Percentiles rank a stretch among this genome's conserved stretches.
phyloP scores from a whole-genome alignment of 2,113 vertebrate genomes.

The Stomatorhinus ivindoensis region DNA sequence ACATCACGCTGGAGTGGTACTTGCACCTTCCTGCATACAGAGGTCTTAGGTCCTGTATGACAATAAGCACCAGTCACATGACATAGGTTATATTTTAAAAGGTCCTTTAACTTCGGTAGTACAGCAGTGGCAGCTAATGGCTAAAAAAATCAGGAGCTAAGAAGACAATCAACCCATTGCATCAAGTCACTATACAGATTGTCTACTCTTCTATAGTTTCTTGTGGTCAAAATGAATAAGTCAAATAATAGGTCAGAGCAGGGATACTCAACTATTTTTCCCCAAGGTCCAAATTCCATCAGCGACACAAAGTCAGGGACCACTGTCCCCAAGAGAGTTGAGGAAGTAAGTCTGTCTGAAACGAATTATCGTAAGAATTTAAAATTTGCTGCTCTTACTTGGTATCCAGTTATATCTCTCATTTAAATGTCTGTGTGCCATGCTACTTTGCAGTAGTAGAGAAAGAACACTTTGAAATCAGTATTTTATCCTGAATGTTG shows the following conservation, averaged over 20 bases:
- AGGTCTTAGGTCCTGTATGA: slow-evolving; percentile 79
- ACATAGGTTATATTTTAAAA: neutral
- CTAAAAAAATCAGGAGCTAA: neutral
- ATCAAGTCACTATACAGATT: neutral
- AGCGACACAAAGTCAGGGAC: neutral
- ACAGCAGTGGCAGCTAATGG: neutral
- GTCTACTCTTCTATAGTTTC: neutral
- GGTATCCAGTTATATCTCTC: neutral
- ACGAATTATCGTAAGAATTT: neutral
- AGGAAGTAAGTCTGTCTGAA: neutral
- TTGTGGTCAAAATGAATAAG: neutral
- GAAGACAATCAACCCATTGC: neutral
- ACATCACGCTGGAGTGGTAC: slow-evolving; percentile 73
- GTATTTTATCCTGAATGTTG: neutral
- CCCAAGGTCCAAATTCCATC: neutral
- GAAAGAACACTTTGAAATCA: neutral
- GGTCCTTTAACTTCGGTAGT: neutral
- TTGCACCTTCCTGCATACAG: slow-evolving; percentile 85
- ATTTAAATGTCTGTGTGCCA: neutral
- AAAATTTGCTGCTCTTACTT: neutral
- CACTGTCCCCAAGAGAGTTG: neutral
- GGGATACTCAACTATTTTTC: neutral
- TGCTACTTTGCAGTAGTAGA: neutral
- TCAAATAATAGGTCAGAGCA: neutral
- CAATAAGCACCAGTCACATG: neutral